A percentile compares a stretch with the other conserved stretches of the same genome.
Conservation (phyloP, 2,888 invertebrate species). For the Conchocele bisecta region DNA sequence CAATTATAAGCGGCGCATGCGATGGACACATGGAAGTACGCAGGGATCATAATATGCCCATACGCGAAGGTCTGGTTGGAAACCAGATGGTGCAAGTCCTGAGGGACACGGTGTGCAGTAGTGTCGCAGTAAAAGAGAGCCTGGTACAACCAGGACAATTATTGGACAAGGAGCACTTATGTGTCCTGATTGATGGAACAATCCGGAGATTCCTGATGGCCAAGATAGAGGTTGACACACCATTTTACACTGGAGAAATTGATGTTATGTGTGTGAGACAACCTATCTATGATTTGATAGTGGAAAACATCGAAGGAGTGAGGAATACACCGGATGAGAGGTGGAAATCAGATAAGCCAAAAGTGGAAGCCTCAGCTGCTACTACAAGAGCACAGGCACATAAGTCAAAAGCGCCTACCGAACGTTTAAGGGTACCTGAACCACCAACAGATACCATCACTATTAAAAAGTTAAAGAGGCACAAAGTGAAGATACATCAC, state of each 20-base stretch:
- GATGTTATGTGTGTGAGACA: slow-evolving; percentile 30
- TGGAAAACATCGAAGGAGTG: slow-evolving; percentile 12
- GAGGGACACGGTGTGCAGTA: slow-evolving; percentile 19
- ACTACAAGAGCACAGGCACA: neutral
- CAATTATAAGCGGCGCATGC: neutral
- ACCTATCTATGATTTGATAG: slow-evolving; percentile 23
- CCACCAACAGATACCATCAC: too few relatives aligned
- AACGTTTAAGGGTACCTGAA: slow-evolving; percentile 3
- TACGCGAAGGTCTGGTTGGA: slow-evolving; percentile 10
- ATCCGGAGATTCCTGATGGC: slow-evolving; percentile 5
- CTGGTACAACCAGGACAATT: slow-evolving; percentile 13
- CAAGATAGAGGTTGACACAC: slow-evolving; percentile 21
- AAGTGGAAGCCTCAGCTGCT: neutral
- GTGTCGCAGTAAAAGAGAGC: slow-evolving; percentile 3
- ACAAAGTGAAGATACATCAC: neutral
- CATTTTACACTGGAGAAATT: slow-evolving; percentile 30
- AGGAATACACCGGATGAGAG: neutral
- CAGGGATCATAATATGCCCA: neutral
- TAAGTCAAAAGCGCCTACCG: neutral
- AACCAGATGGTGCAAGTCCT: slow-evolving; percentile 6
- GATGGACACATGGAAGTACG: neutral
- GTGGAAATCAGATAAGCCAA: neutral
- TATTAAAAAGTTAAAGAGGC: too few relatives aligned
- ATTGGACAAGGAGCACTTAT: slow-evolving; percentile 4
- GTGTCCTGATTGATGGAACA: slow-evolving; percentile 23